Conservation (phyloP, 2,888 invertebrate species). For the Orthonevra nobilis region DNA sequence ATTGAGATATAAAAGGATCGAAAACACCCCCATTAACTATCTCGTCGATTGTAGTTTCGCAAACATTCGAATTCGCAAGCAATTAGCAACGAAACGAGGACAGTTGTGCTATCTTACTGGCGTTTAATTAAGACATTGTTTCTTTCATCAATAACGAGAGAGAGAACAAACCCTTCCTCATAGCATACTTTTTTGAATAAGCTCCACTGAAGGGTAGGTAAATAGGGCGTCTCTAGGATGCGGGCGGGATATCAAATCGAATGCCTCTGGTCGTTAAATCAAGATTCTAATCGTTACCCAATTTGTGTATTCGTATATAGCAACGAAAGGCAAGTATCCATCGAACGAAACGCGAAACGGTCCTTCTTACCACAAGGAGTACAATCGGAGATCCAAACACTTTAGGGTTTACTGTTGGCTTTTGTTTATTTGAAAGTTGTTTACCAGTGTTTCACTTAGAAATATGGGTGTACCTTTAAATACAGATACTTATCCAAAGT, state of each 20-base stretch:
- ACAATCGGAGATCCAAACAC: conserved; percentile 33
- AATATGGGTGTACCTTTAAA: neutral
- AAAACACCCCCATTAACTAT: conserved; percentile 26
- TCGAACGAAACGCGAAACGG: too few relatives aligned
- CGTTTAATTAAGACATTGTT: conserved; percentile 61
- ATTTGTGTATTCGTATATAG: conserved; percentile 48
- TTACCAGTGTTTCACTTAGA: conserved; percentile 3
- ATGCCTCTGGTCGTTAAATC: conserved; percentile 59
- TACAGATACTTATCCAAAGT: neutral
- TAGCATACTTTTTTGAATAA: conserved; percentile 14
- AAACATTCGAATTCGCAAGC: conserved; percentile 51
- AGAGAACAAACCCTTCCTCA: neutral
- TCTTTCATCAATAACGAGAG: conserved; percentile 53
- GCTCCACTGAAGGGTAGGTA: too few relatives aligned
- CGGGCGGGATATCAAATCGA: conserved; percentile 17
- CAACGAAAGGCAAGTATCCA: neutral
- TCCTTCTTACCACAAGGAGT: neutral
- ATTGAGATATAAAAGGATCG: conserved; percentile 23
- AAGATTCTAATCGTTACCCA: conserved; percentile 63
- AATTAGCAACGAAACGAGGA: conserved; percentile 60
- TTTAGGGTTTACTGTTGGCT: conserved; percentile 40
- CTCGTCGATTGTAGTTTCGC: conserved; percentile 12
- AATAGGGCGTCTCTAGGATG: conserved; percentile 5
- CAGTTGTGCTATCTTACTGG: conserved; percentile 48
- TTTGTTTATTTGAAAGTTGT: conserved; percentile 32